Evolutionary conservation across 1,140 invertebrate species (phyloP).

Genomic region (Drosophila bocki): DNA sequence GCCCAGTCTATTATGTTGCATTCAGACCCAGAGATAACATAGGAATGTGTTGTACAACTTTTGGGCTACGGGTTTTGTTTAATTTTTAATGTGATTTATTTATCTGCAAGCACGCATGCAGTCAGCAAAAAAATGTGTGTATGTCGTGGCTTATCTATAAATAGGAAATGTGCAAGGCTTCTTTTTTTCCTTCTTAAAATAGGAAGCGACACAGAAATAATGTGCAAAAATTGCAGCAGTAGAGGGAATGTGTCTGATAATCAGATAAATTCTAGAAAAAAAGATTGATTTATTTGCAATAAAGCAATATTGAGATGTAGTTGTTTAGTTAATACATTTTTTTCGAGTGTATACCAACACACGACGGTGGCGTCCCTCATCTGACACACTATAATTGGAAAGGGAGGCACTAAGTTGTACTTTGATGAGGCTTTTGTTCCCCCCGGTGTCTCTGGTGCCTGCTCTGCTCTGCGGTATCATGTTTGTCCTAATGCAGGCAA

Average conservation of each 20-base stretch:
- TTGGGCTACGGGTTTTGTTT: conserved; percentile 56
- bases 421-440: conserved; percentile 28
- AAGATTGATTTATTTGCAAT: background rate
- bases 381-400: conserved; percentile 22
- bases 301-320: background rate
- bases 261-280: background rate
- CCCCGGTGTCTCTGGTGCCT: conserved; percentile 13
- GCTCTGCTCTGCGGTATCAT: conserved; percentile 26
- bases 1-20: conserved; percentile 22
- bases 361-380: conserved; percentile 14
- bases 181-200: conserved; percentile 17
- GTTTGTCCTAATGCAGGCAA: conserved; percentile 67
- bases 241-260: background rate
- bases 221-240: conserved; percentile 4
- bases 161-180: conserved; percentile 21
- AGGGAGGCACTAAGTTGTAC: conserved; percentile 23
- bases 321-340: background rate
- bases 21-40: conserved; percentile 17
- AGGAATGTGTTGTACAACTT: conserved; percentile 26
- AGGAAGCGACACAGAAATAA: conserved; percentile 19
- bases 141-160: conserved; percentile 10
- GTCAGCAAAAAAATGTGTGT: background rate
- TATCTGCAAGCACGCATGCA: conserved; percentile 57
- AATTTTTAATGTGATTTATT: conserved; percentile 83
- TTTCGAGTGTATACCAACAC: conserved; percentile 18